phyloP scores from a whole-genome alignment of 2,113 vertebrate genomes.

The Notarius quadriscutis region DNA sequence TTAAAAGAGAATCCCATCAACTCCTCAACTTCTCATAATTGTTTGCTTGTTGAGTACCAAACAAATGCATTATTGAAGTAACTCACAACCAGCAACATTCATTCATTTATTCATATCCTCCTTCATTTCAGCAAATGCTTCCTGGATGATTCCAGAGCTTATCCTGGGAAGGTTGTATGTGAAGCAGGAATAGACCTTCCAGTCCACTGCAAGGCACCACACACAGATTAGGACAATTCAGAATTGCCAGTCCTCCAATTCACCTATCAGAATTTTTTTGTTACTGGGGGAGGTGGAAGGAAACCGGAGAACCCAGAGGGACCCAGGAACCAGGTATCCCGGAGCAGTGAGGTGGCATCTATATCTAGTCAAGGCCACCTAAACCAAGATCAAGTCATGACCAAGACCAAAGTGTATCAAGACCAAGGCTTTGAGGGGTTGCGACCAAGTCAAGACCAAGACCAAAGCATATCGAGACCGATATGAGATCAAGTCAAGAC shows the following conservation, averaged over 20 bases:
- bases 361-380: too few species aligned
- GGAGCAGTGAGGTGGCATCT: not conserved
- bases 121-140: not conserved
- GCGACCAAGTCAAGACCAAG: too few species aligned
- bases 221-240: not conserved
- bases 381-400: too few species aligned
- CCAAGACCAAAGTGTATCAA: too few species aligned
- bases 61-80: not conserved
- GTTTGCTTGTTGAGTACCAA: not conserved
- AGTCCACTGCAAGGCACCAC: not conserved
- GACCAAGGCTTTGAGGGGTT: too few species aligned
- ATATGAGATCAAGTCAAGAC: too few species aligned
- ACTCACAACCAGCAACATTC: not conserved
- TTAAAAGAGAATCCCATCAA: not conserved
- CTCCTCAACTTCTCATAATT: not conserved
- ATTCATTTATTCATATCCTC: not conserved
- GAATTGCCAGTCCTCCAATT: not conserved
- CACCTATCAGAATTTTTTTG: not conserved
- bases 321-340: not conserved
- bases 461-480: too few species aligned
- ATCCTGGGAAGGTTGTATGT: not conserved
- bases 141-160: not conserved
- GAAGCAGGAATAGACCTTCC: not conserved
- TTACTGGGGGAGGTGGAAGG: not conserved
- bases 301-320: not conserved